Conservation (phyloP, 2,113 vertebrate genomes). For the Mastomys natalensis region DNA sequence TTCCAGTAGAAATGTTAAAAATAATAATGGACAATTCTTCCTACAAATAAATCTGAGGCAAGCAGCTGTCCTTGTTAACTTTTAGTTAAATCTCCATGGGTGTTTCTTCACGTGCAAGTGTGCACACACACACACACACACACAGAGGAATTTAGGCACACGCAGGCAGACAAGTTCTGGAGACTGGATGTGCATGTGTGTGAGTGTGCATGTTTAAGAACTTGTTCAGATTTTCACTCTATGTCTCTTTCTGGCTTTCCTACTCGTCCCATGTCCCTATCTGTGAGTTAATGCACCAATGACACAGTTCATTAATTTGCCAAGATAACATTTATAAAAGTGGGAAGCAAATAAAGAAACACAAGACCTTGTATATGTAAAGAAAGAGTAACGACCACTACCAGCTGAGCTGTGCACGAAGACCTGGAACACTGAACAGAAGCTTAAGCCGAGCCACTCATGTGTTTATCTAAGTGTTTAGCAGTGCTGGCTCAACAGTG, state of each 20-base stretch:
- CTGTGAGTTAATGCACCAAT: slow-evolving; percentile 28
- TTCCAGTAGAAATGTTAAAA: background rate
- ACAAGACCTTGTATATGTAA: background rate
- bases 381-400: background rate
- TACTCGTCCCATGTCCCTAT: background rate
- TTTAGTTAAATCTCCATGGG: background rate
- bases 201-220: background rate
- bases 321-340: slow-evolving; percentile 41
- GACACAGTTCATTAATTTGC: slow-evolving; percentile 28
- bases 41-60: slow-evolving; percentile 41
- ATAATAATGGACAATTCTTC: background rate
- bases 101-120: background rate
- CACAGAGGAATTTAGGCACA: background rate
- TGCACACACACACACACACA: no score
- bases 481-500: background rate
- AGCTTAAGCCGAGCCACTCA: background rate
- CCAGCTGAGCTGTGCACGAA: background rate
- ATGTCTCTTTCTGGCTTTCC: background rate
- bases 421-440: slow-evolving; percentile 19
- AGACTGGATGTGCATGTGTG: background rate
- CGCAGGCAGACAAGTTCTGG: background rate
- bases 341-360: background rate
- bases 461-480: background rate
- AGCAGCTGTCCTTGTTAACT: background rate
- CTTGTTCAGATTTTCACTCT: no score